Evolutionary conservation across 1,140 invertebrate species (phyloP), one percentile per base, ranked within the genome.

Genomic region (Catajapyx aquilonaris): DNA sequence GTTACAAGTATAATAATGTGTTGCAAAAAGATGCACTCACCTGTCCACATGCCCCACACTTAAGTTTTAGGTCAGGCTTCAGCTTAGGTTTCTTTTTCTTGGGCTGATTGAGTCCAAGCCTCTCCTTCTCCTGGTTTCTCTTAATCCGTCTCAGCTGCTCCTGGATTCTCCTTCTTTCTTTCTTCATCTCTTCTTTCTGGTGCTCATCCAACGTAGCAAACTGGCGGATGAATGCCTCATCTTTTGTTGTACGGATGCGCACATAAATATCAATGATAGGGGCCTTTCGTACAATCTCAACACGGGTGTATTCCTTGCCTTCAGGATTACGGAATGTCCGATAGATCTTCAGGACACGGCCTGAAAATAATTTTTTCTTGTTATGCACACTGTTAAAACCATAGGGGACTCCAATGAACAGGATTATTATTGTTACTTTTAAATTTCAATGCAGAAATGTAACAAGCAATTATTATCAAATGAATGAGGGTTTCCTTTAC

Each of bases 241-340:
- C 91, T 54, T 95, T 94, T 0, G 88, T 95, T 7, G 78, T 81
- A 9, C 93, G 65, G 30, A 99, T 97, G 49, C 90, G 80, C 0
- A 91, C 71, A 54, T 99, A 99, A 0, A 90, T 86, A 49, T 98
- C 91, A 43, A 98, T 96, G 1, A 98, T 83, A 0, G 83, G 78
- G 0, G 80, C 71, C 51, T 93, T 93, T 0, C 87, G 67, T 0
- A 98, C 91, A 4, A 80, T 69, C 60, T 99, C 95, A 11, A 85
- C 75, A n/a, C 93, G 66, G 0, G 86, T 93, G 54, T 75, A 96
- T 47, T 93, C 83, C 51, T 81, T 84, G 0, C 90, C 90, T 41
- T 88, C 84, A 1, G 70, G 62, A 52, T 88, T 81, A 32, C 73
- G 71, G 55, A 91, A 96, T 0, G 88, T 96, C 22, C 95, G 68